Evolutionary conservation across 2,888 invertebrate genomes (phyloP).

Genomic region (Sussaba pulchella): DNA sequence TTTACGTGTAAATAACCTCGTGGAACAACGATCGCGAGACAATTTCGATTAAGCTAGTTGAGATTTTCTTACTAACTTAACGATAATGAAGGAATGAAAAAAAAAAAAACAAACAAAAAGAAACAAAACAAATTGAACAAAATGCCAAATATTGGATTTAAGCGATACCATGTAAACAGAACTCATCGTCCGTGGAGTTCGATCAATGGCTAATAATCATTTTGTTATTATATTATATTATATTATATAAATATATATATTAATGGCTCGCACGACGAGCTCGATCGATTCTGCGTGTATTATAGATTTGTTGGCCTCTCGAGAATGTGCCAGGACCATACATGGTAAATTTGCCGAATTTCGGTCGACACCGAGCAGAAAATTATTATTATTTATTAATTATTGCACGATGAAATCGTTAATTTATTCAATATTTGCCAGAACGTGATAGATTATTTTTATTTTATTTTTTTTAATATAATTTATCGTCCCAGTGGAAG

Average conservation of each 20-base stretch:
- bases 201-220: constrained; percentile 21
- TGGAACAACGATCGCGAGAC: constrained; percentile 34
- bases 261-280: constrained; percentile 25
- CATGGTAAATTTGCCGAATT: constrained; percentile 59
- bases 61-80: constrained; percentile 25
- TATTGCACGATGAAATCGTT: constrained; percentile 28
- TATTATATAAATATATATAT: constrained; percentile 10
- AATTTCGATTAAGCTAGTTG: constrained; percentile 34
- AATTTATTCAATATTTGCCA: constrained; percentile 7
- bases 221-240: constrained; percentile 27
- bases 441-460: constrained; percentile 10
- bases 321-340: constrained; percentile 64
- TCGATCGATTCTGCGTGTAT: constrained; percentile 31
- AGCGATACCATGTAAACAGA: constrained; percentile 32
- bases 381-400: constrained; percentile 27
- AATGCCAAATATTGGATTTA: constrained; percentile 44
- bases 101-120: too few species aligned
- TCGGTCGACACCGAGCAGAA: constrained; percentile 30
- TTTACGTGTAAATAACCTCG: constrained; percentile 45
- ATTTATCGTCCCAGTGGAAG: constrained; percentile 53
- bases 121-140: too few species aligned
- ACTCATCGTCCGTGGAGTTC: constrained; percentile 30
- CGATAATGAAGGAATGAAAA: background rate
- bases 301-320: constrained; percentile 52
- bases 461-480: constrained; percentile 11